Evolutionary conservation across 2,888 invertebrate species (phyloP).

Genomic region (Uropetala carovei): DNA sequence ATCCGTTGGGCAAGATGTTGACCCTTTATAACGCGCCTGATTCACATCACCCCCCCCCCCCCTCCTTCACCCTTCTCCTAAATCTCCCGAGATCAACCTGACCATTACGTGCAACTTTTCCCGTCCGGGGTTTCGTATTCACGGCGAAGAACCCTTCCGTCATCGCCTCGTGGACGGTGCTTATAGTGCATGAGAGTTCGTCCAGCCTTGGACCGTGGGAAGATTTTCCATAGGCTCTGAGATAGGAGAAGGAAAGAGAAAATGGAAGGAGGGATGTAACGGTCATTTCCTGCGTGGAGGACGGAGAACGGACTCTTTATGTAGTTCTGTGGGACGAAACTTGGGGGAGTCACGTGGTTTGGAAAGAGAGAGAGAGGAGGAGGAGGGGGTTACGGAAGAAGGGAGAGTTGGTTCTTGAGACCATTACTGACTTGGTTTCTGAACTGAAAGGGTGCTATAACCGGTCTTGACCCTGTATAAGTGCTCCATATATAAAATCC

Average conservation of each 20-base stretch:
- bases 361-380: background rate
- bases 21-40: background rate
- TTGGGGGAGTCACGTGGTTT: background rate
- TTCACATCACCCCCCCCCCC: background rate
- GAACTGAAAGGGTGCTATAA: too few species aligned
- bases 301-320: background rate
- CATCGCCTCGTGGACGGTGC: background rate
- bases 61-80: background rate
- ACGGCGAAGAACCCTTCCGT: background rate
- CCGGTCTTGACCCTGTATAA: too few species aligned
- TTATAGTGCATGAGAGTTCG: background rate
- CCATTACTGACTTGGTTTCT: too few species aligned
- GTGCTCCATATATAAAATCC: too few species aligned
- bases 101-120: background rate
- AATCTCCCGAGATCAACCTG: background rate
- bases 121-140: background rate
- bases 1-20: background rate
- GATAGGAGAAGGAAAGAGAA: too few species aligned
- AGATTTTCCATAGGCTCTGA: background rate
- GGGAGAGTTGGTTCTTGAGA: background rate
- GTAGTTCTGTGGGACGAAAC: constrained; percentile 26
- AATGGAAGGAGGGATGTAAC: background rate
- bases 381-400: background rate
- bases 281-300: constrained; percentile 26
- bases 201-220: background rate